A percentile compares a stretch with the other conserved stretches of the same genome.
These are phyloP conservation scores for Syngnathus scovelli DNA, from an alignment of 2,113 vertebrate genomes.

Conservation along the genomic window DNA sequence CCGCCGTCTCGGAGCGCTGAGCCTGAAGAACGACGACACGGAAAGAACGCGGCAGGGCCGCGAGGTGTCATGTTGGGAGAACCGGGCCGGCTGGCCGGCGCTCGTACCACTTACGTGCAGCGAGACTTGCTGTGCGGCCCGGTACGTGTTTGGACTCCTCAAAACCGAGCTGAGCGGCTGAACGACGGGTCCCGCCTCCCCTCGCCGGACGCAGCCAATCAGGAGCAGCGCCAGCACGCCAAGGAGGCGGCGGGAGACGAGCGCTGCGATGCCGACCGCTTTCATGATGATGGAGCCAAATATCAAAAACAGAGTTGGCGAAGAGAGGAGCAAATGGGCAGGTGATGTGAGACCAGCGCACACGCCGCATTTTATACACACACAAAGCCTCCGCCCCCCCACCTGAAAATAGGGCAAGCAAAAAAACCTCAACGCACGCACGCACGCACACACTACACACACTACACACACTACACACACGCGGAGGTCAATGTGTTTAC, in stretches of 20 bases:
- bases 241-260: not conserved
- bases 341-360: conserved; percentile 10
- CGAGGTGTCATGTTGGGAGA: not conserved
- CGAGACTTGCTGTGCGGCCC: conserved; percentile 1
- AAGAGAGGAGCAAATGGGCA: not conserved
- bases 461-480: too few species aligned
- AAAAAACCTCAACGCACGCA: conserved; percentile 42
- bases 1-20: conserved; percentile 20
- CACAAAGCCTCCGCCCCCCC: conserved; percentile 39
- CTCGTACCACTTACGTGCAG: conserved; percentile 34
- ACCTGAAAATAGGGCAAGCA: conserved; percentile 47
- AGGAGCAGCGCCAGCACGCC: conserved; percentile 41
- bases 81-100: too few species aligned
- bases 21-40: conserved; percentile 25
- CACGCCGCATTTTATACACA: conserved; percentile 40
- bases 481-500: conserved; percentile 43
- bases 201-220: conserved; percentile 38
- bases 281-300: conserved; percentile 15
- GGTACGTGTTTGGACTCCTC: conserved; percentile 7
- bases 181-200: not conserved
- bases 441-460: too few species aligned
- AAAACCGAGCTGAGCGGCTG: conserved; percentile 23
- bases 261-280: not conserved
- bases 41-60: not conserved
- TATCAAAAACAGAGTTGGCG: not conserved